These are phyloP conservation scores for Ifrita kowaldi DNA, from an alignment of 2,113 vertebrate species.

Conservation along the genomic window DNA sequence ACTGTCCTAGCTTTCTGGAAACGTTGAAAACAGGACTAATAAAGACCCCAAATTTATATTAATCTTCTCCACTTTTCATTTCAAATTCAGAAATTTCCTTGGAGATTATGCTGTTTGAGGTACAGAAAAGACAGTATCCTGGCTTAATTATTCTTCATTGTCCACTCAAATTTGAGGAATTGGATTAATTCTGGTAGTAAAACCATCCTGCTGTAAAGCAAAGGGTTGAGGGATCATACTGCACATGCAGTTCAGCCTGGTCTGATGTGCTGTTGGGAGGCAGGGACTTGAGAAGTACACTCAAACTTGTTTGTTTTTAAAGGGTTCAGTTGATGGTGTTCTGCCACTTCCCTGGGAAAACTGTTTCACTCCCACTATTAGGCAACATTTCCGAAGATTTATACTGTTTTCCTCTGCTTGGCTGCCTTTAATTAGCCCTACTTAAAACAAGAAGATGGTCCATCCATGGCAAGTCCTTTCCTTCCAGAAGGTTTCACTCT, in stretches of 20 bases:
- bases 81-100: background rate
- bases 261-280: background rate
- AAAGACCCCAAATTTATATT: background rate
- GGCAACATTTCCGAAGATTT: background rate
- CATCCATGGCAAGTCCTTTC: background rate
- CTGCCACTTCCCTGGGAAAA: background rate
- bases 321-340: background rate
- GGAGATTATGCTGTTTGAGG: background rate
- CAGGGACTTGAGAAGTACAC: background rate
- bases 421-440: background rate
- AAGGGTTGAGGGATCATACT: background rate
- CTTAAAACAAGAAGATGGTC: background rate
- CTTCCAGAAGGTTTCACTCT: background rate
- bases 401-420: background rate
- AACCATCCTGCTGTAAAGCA: background rate
- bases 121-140: background rate
- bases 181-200: background rate
- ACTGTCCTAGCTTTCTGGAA: background rate
- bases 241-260: background rate
- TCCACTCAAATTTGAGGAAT: background rate
- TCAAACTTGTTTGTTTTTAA: background rate
- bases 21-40: background rate
- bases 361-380: background rate
- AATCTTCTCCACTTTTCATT: background rate
- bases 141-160: background rate